Base-by-base conservation (phyloP, 1,140 invertebrate species). In the Batillaria attramentaria region DNA sequence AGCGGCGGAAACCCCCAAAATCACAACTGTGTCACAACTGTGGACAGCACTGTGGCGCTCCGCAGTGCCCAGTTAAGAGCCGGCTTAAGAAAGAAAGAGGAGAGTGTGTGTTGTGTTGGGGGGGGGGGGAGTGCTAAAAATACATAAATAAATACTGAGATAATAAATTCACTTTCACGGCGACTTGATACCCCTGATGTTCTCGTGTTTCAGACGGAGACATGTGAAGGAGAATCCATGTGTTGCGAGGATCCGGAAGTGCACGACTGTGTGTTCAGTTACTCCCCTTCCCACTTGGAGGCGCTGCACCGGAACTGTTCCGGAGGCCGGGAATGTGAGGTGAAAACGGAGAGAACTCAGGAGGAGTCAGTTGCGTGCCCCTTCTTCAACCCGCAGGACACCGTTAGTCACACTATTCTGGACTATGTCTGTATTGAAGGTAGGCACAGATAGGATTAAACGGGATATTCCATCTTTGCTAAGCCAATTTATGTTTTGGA, bases 361-460 rank as follows among this genome's bases (percentile, higher is more conserved):
- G 78, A 72, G 31, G 78, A 79, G 57, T 60, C 69, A 28, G 78
- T 79, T 16, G 39, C 50, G 1, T 79, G 78, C 68, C 69, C 78
- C 24, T 33, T 72, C 57, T 43, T 46, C 24, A n/a, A 39, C 10
- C 77, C 18, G 6, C 43, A 78, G 2, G 70, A 72, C 35, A 72
- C 78, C 18, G 43, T 57, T 42, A 79, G 78, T 10, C 73, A 77
- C 28, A 80, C 79, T 4, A 42, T 77, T 6, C 8, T 80, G 31
- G 57, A 76, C 50, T 80, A 80, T 37, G 73, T 80, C 46, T 80
- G 79, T 54, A 68, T 80, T 31, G 77, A 72, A 35, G 79, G 79
- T 80, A 68, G 60, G 74, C 18, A 42, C n/a, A n/a, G n/a, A 16
- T 16, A 54, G n/a, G n/a, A 16, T 54, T 16, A 16, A n/a, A 54